phyloP scores from a whole-genome alignment of 2,113 vertebrate genomes.

The Charadrius vociferus region DNA sequence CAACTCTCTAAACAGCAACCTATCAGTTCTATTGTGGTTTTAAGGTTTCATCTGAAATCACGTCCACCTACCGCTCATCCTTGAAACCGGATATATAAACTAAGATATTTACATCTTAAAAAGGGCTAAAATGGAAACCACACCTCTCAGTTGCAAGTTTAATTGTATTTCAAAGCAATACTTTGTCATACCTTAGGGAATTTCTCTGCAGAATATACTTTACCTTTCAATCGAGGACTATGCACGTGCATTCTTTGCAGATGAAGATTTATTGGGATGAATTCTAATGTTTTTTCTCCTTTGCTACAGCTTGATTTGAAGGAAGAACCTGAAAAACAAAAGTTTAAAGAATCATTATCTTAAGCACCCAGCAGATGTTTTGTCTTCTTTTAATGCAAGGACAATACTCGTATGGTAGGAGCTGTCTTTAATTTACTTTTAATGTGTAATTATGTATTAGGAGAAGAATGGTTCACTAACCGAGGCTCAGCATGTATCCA shows the following conservation, averaged over 20 bases:
- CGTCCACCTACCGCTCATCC: not conserved
- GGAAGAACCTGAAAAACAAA: conserved; percentile 83
- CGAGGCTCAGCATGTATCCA: conserved; percentile 30
- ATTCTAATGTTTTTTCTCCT: conserved; percentile 95
- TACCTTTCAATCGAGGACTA: conserved; percentile 92
- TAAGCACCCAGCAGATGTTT: conserved; percentile 18
- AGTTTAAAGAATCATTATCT: conserved; percentile 28
- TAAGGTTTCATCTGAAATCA: not conserved
- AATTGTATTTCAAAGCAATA: not conserved
- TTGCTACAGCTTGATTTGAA: conserved; percentile 98
- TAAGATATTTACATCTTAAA: not conserved
- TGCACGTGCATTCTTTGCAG: conserved; percentile 95
- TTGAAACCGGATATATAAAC: not conserved
- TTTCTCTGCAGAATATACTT: not conserved
- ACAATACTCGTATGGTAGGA: not conserved
- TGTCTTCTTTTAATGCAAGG: not conserved
- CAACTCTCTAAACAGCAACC: not conserved
- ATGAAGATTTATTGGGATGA: conserved; percentile 96
- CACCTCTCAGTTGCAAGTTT: not conserved
- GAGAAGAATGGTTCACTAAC: conserved; percentile 22
- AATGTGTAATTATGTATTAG: conserved; percentile 5
- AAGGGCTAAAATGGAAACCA: not conserved
- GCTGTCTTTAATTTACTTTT: conserved; percentile 22
- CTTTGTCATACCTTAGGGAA: not conserved
- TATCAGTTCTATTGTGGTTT: not conserved